phyloP scores from a whole-genome alignment of 2,113 vertebrate species.

The Sinosuthora webbiana region DNA sequence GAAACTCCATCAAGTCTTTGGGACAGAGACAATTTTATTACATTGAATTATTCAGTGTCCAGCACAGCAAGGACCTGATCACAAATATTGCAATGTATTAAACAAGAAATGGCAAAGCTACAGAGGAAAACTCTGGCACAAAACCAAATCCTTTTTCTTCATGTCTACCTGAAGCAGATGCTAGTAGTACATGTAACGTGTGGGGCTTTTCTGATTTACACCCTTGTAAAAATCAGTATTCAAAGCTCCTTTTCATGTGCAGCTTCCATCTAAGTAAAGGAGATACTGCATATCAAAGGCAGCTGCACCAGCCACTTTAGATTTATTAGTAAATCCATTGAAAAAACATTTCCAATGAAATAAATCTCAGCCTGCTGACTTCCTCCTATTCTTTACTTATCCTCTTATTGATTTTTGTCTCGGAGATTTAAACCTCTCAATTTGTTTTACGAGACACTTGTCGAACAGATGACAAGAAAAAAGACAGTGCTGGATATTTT shows the following conservation, averaged over 20 bases:
- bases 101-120: background rate
- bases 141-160: background rate
- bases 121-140: background rate
- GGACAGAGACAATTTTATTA: background rate
- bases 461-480: conserved; percentile 50
- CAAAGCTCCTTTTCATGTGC: conserved; percentile 53
- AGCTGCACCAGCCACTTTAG: conserved; percentile 41
- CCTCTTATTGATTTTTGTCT: conserved; percentile 72
- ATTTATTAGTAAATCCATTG: conserved; percentile 72
- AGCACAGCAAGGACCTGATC: background rate
- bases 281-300: conserved; percentile 53
- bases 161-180: conserved; percentile 44
- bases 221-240: conserved; percentile 65
- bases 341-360: conserved; percentile 72
- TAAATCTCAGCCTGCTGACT: conserved; percentile 71
- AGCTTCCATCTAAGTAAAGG: conserved; percentile 50
- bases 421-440: conserved; percentile 68
- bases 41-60: background rate
- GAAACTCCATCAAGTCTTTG: background rate
- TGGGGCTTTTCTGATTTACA: conserved; percentile 52
- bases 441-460: conserved; percentile 69
- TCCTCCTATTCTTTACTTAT: conserved; percentile 70
- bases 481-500: conserved; percentile 55
- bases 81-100: background rate
- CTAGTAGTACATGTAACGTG: conserved; percentile 16